phyloP scores from a whole-genome alignment of 2,888 invertebrate genomes.

The Cephus nigrinus region DNA sequence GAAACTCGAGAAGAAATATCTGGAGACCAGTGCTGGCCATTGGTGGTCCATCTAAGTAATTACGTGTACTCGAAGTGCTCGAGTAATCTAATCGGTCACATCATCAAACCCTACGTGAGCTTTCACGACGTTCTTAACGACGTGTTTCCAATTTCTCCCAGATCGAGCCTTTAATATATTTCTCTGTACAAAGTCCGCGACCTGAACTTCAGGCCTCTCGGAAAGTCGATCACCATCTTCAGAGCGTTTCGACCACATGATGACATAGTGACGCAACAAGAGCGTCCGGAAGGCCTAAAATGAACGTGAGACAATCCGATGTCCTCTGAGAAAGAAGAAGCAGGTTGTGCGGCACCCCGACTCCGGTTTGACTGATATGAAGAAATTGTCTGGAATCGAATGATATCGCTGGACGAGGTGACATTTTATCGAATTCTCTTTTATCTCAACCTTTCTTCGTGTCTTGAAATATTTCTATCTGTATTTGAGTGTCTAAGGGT shows the following conservation, averaged over 20 bases:
- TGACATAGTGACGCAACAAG: conserved; percentile 24
- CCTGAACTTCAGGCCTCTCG: conserved; percentile 29
- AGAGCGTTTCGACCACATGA: conserved; percentile 48
- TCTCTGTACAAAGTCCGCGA: conserved; percentile 38
- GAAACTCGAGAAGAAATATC: neutral
- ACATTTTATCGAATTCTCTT: neutral
- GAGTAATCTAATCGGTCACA: neutral
- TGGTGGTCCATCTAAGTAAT: neutral
- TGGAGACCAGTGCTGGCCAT: neutral
- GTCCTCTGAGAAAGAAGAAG: neutral
- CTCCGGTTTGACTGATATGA: neutral
- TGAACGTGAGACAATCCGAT: neutral
- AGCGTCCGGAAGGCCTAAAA: neutral
- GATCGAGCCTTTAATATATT: conserved; percentile 39
- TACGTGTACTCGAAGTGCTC: neutral
- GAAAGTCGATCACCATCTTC: conserved; percentile 37
- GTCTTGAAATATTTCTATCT: neutral
- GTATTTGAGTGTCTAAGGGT: neutral
- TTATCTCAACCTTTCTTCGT: neutral
- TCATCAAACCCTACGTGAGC: conserved; percentile 16
- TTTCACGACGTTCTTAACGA: conserved; percentile 32
- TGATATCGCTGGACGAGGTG: neutral
- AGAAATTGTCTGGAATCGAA: neutral
- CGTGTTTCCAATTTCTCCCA: conserved; percentile 33
- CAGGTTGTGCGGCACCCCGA: neutral